Evolutionary conservation across 2,113 vertebrate species (phyloP), one percentile per base, ranked within the genome.

Genomic region (Corythaixoides concolor): DNA sequence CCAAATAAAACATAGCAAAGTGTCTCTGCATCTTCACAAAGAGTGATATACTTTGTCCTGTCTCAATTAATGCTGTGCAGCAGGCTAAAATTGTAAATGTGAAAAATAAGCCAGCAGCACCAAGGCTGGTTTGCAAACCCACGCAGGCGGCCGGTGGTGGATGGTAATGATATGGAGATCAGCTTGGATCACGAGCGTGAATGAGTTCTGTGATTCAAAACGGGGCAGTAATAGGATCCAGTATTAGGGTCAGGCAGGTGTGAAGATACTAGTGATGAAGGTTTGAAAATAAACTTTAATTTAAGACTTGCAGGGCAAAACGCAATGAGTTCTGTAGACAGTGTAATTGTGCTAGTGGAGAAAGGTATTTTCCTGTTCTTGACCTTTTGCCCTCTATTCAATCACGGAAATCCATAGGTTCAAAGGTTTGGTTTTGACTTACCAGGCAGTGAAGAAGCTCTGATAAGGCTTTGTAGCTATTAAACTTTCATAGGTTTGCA

Each of bases 401-500:
- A 1, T 93, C 56, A 77, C 66, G 68, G 78, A 92, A 96, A 93
- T 86, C 83, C 62, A 13, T 50, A 24, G 35, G 85, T 90, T 95
- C 89, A 90, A 62, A 91, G 87, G 75, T 94, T 94, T 93, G 59
- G 17, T 41, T 93, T 95, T 89, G 83, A 58, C 72, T 93, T 90
- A 50, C 30, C 76, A 78, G 52, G 43, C 79, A 67, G 67, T 33
- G 78, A 77, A 85, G 93, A 87, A 92, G 90, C 85, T 87, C 83
- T 90, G 86, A 84, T 94, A 72, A 92, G 76, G 52, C 62, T 93
- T 85, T 90, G 86, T 56, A 80, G 86, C 73, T 92, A 93, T 95
- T 96, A 90, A 94, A 93, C 56, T 78, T 95, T 89, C 33, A 94
- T 85, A 90, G 66, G 39, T 87, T 92, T 89, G 47, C 56, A 92